Evolutionary conservation across 53 echinoderm and acorn worm genomes (phyloP).

Genomic region (Temnopleurus reevesii): DNA sequence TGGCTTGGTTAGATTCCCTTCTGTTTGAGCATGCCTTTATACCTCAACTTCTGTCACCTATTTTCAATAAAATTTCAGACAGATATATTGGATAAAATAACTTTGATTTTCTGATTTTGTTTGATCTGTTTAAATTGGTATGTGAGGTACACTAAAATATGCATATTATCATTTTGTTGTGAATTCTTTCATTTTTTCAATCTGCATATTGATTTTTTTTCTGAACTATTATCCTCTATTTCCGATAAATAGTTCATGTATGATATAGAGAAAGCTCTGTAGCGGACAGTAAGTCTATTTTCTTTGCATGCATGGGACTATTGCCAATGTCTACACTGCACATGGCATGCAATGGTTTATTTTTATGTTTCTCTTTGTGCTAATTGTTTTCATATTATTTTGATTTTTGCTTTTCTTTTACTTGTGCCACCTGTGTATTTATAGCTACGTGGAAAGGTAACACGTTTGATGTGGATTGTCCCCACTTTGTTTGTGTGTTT

Average conservation of each 20-base stretch:
- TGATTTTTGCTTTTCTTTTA: conserved; percentile 35
- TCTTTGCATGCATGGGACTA: background rate
- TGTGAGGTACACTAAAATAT: conserved; percentile 6
- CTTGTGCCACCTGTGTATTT: conserved; percentile 9
- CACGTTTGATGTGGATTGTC: background rate
- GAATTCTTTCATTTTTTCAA: background rate
- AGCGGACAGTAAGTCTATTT: conserved; percentile 12
- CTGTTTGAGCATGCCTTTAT: background rate
- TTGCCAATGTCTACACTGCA: background rate
- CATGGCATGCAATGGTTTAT: conserved; percentile 25
- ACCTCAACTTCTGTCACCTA: too few relatives aligned
- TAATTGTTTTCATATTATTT: background rate
- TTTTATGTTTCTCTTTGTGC: background rate
- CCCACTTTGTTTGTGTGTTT: conserved; percentile 1
- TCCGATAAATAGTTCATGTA: background rate
- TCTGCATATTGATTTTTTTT: background rate
- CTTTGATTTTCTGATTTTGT: background rate
- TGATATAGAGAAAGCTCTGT: background rate
- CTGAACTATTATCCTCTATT: background rate
- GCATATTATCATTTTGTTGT: background rate
- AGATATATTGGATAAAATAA: too few relatives aligned
- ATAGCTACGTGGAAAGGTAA: conserved; percentile 86
- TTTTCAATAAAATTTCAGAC: too few relatives aligned
- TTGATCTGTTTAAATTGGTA: background rate
- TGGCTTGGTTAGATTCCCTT: background rate